A percentile compares a stretch with the other conserved stretches of the same genome.
phyloP scores from a whole-genome alignment of 2,113 vertebrate species.

The Mionectes macconnelli region DNA sequence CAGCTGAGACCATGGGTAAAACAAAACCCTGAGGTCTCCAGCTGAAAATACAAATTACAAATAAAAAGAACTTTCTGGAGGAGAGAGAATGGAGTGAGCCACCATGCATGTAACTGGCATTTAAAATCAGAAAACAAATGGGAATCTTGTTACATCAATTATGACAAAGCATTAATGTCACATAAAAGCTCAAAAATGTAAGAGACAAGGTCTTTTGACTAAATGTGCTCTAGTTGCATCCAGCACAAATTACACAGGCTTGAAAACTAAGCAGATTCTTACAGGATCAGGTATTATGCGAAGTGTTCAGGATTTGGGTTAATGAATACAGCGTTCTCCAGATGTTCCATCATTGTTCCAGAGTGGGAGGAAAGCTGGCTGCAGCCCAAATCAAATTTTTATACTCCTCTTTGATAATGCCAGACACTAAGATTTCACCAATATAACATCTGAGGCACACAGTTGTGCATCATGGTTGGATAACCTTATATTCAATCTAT shows the following conservation, averaged over 20 bases:
- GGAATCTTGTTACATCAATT: slow-evolving; percentile 34
- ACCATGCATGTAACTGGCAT: background rate
- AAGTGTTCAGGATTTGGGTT: slow-evolving; percentile 44
- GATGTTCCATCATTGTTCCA: slow-evolving; percentile 56
- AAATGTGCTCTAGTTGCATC: background rate
- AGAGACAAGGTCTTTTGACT: background rate
- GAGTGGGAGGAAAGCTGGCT: slow-evolving; percentile 61
- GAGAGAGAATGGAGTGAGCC: background rate
- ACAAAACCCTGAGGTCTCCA: slow-evolving; percentile 47
- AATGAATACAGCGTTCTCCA: slow-evolving; percentile 53
- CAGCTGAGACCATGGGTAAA: slow-evolving; percentile 20
- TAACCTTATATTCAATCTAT: slow-evolving; percentile 45
- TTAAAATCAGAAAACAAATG: slow-evolving; percentile 35
- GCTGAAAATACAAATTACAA: slow-evolving; percentile 38
- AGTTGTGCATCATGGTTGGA: slow-evolving; percentile 26
- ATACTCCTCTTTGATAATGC: slow-evolving; percentile 55
- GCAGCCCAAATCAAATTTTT: slow-evolving; percentile 61
- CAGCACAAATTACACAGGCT: background rate
- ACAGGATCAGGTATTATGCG: slow-evolving; percentile 7
- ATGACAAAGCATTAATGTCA: background rate
- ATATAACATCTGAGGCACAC: slow-evolving; percentile 44
- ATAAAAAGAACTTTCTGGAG: slow-evolving; percentile 32
- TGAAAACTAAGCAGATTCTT: slow-evolving; percentile 42
- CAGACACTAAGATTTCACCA: slow-evolving; percentile 64
- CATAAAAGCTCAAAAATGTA: background rate